Evolutionary conservation across 2,888 invertebrate species (phyloP).

Genomic region (Thelaira solivaga): DNA sequence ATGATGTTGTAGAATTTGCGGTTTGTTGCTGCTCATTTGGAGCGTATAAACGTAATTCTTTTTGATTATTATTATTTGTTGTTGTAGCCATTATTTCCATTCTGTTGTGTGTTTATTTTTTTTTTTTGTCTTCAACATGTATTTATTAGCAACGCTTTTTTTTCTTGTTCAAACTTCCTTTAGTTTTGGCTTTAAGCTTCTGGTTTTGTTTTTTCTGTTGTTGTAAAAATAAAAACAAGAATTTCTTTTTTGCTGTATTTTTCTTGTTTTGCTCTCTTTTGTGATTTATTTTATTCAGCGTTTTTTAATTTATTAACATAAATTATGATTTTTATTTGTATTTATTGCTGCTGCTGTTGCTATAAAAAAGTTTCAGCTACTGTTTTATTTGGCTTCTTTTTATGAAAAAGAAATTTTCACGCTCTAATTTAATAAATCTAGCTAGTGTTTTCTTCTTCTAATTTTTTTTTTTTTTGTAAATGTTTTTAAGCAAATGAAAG

Average conservation of each 20-base stretch:
- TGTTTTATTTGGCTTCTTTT: constrained; percentile 52
- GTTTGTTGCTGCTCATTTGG: constrained; percentile 55
- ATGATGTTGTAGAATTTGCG: constrained; percentile 36
- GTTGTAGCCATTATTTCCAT: constrained; percentile 57
- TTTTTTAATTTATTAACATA: constrained; percentile 72
- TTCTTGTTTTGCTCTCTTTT: constrained; percentile 57
- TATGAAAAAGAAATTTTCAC: constrained; percentile 66
- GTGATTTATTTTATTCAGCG: neutral
- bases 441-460: constrained; percentile 48
- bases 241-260: constrained; percentile 29
- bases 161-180: constrained; percentile 10
- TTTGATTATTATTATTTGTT: constrained; percentile 71
- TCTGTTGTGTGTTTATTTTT: constrained; percentile 17
- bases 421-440: constrained; percentile 69
- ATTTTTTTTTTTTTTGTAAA: neutral
- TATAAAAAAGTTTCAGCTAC: constrained; percentile 59
- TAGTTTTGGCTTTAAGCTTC: neutral
- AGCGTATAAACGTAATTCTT: constrained; percentile 69
- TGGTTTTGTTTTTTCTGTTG: neutral
- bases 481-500: constrained; percentile 29
- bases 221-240: neutral
- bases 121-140: constrained; percentile 10
- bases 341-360: constrained; percentile 62
- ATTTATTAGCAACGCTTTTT: neutral
- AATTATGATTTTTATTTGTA: constrained; percentile 67